Evolutionary conservation across 1,140 invertebrate genomes (phyloP).

Genomic region (Sarcophaga bullata): DNA sequence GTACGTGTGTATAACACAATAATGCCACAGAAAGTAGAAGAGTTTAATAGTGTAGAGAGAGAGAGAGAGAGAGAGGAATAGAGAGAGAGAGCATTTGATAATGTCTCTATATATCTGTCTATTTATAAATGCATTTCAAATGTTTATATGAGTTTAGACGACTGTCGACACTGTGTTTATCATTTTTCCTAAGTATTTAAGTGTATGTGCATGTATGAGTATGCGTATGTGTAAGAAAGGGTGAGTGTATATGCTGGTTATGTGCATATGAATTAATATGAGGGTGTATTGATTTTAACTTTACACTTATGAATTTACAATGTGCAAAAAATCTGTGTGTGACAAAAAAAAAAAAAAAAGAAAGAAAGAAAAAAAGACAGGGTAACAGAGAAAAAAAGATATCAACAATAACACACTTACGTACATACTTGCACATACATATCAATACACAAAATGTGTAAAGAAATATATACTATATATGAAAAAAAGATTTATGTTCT

Average conservation of each 20-base stretch:
- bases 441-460: neutral
- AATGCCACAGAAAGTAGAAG: too few relatives aligned
- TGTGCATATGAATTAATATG: neutral
- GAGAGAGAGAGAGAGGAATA: neutral
- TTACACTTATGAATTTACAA: slow-evolving; percentile 22
- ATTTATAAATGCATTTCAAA: too few relatives aligned
- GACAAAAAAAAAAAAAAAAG: neutral
- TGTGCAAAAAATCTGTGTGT: neutral
- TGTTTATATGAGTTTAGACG: too few relatives aligned
- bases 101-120: too few relatives aligned
- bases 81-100: neutral
- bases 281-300: slow-evolving; percentile 26
- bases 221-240: neutral
- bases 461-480: too few relatives aligned
- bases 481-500: too few relatives aligned
- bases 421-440: neutral
- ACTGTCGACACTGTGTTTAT: too few relatives aligned
- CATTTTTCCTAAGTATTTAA: too few relatives aligned
- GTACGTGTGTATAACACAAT: too few relatives aligned
- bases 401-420: neutral
- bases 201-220: neutral
- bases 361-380: neutral
- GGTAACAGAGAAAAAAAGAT: neutral
- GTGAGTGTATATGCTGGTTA: neutral
- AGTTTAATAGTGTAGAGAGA: neutral